Evolutionary conservation across 2,113 vertebrate species (phyloP).

Genomic region (Danio rerio): GRCz12tu NC_133195.1:47170501-47171000

Average conservation of each 20-base stretch:
- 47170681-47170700: too few species aligned
- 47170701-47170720: not conserved
- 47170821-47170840: slow-evolving; percentile 6
- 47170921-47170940: slow-evolving; percentile 43
- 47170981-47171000: slow-evolving; percentile 21
- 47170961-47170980: slow-evolving; percentile 43
- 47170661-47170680: too few species aligned
- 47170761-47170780: slow-evolving; percentile 1
- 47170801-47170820: slow-evolving; percentile 13
- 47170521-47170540: too few species aligned
- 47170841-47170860: slow-evolving; percentile 23
- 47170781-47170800: not conserved
- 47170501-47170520: too few species aligned
- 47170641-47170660: too few species aligned
- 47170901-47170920: slow-evolving; percentile 23
- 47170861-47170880: slow-evolving; percentile 30
- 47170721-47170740: slow-evolving; percentile 3
- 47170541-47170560: too few species aligned
- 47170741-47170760: not conserved
- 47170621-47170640: too few species aligned
- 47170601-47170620: too few species aligned
- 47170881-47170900: slow-evolving; percentile 17
- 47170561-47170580: too few species aligned
- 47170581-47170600: too few species aligned
- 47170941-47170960: slow-evolving; percentile 21